Evolutionary conservation across 2,888 invertebrate genomes (phyloP), one percentile per base, ranked within the genome.

Genomic region (Gastrophysa polygoni): DNA sequence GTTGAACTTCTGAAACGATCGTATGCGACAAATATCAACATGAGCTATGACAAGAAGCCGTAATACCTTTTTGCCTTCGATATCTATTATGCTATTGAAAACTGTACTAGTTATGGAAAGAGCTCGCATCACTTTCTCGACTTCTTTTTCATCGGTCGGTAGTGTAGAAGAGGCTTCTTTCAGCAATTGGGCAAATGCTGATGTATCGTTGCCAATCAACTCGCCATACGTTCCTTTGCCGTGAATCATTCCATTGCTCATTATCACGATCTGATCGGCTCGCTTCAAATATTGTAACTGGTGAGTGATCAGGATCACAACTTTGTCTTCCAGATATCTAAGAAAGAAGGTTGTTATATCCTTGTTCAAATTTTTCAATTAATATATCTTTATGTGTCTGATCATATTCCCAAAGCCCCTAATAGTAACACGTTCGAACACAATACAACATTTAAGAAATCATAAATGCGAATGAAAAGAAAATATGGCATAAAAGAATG

Each of bases 231-330:
- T 34, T 8, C 64, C 61, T 21, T 65, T 54, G 24, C 56, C 79
- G 63, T 79, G 71, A 5, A 84, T 73, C 80, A 82, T 14, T 5
- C 81, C 85, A 67, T 84, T 79, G 57, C 82, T 71, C 69, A 80
- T 66, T 34, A 80, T 70, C 10, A 80, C 57, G 28, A 80, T 73
- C 38, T 77, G 75, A 48, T 73, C 69, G 2, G 76, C 77, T 20
- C 80, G 73, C 58, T 85, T 85, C n/a, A 86, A 73, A 72, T 87
- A 89, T 73, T 90, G 90, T 66, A 93, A 75, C 74, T 91, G 91
- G 78, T 90, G 90, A 1, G 90, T 91, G 28, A 88, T 87, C 14
- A 90, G 81, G 57, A 90, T 83, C 10, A 87, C 83, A 0, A 88
- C 85, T 75, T 86, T 88, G 11, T 83, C 80, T 29, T 77, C 77